Base-by-base conservation (phyloP, 2,888 invertebrate genomes). In the Liopterus haemorrhoidalis region DNA sequence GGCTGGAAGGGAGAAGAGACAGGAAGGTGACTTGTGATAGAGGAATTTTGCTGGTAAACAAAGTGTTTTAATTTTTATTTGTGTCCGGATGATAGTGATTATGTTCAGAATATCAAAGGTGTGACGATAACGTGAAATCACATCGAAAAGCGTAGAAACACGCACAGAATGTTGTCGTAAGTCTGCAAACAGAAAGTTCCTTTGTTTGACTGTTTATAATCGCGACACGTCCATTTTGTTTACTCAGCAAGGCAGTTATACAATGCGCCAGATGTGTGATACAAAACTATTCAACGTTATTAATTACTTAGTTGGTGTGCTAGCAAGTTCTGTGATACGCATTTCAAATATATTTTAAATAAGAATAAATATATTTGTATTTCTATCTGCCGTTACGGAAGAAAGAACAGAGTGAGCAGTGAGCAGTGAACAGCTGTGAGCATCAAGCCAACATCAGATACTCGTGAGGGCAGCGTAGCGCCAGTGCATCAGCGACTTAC, bases 201-300 rank as follows among this genome's bases (percentile, higher is more conserved):
- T 66, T 65, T 65, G 65, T 66, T 64, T 59, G 60, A 55, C 32
- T 46, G 55, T 44, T 37, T 41, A 40, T 52, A 51, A 52, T 43
- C 52, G 50, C 45, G 61, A 59, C 57, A 62, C 65, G 64, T 65
- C 66, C 66, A 66, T 66, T 64, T 66, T 66, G 66, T 64, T 50
- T 50, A 48, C 41, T 44, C 50, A 50, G 41, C 49, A 44, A 44
- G 41, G 42, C 36, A 31, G 38, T 45, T 50, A 49, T 47, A 41
- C 39, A 42, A 48, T 48, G 41, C 42, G 47, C 47, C 50, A 50
- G 50, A 47, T 50, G 50, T 50, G 50, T 50, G 50, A 50, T 50
- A 50, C 41, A 37, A 48, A 48, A 47, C 38, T 43, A 22, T 42
- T 42, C 39, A 30, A 40, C 41, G 41, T 44, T 41, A 43, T 28